Conservation (phyloP, 2,113 vertebrate genomes). For the Ascaphus truei region DNA sequence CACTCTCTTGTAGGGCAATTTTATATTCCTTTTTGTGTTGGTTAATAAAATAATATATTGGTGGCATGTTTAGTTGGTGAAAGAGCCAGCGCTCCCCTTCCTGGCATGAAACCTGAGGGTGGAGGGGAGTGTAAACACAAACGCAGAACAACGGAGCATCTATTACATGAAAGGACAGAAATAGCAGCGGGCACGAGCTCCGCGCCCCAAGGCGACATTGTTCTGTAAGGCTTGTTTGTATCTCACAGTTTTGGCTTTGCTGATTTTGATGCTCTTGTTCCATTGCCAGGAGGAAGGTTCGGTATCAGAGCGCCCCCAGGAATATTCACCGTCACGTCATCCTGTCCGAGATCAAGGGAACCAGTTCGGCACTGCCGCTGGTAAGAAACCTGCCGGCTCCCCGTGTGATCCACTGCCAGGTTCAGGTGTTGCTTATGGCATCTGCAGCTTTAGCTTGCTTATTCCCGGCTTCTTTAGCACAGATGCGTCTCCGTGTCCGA, state of each 20-base stretch:
- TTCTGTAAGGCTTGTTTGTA: neutral
- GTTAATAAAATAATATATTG: too few relatives aligned
- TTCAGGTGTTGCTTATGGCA: too few relatives aligned
- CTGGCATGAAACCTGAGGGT: too few relatives aligned
- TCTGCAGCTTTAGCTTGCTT: too few relatives aligned
- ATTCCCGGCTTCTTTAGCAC: too few relatives aligned
- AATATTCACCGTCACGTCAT: conserved; percentile 92
- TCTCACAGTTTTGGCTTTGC: neutral
- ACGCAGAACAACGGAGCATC: neutral
- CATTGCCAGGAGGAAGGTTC: conserved; percentile 74
- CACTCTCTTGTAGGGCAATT: too few relatives aligned
- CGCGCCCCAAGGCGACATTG: neutral
- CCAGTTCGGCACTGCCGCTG: conserved; percentile 78
- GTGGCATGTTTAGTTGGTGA: too few relatives aligned
- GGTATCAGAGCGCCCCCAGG: conserved; percentile 88
- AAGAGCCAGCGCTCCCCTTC: too few relatives aligned
- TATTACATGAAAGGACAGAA: neutral
- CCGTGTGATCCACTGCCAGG: too few relatives aligned
- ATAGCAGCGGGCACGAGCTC: neutral
- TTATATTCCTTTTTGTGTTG: too few relatives aligned
- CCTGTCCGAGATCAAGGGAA: conserved; percentile 92
- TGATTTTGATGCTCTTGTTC: neutral
- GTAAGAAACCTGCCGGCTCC: conserved; percentile 57
- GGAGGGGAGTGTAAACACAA: too few relatives aligned
- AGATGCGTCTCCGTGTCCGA: too few relatives aligned